A percentile compares a stretch with the other conserved stretches of the same genome.
phyloP scores from a whole-genome alignment of 2,888 invertebrate species.

The Cremastinae sp. region DNA sequence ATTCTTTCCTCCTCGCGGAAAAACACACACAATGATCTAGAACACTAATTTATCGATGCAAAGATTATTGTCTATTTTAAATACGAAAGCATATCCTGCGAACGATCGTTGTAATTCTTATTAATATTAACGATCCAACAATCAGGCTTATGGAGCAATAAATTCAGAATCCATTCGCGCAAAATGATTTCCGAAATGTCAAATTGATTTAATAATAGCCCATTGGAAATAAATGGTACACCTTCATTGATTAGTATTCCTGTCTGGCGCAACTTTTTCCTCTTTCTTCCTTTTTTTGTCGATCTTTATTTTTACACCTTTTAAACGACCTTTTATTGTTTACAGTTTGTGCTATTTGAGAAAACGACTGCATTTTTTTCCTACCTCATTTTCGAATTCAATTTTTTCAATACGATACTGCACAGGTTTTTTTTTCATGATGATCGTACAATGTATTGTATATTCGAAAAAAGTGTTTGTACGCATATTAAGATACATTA shows the following conservation, averaged over 20 bases:
- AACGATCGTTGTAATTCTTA: constrained; percentile 1
- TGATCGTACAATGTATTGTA: no score
- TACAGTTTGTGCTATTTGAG: constrained; percentile 13
- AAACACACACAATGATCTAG: not conserved
- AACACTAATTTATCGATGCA: not conserved
- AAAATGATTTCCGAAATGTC: constrained; percentile 5
- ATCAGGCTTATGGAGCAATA: constrained; percentile 28
- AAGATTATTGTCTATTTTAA: constrained; percentile 12
- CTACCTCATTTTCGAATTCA: no score
- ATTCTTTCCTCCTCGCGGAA: not conserved
- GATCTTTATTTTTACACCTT: not conserved
- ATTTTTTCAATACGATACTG: no score
- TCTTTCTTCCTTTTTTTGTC: constrained; percentile 4
- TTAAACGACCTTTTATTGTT: not conserved
- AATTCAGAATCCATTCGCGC: constrained; percentile 22
- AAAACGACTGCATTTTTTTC: not conserved
- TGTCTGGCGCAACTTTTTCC: no score
- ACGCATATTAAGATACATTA: no score
- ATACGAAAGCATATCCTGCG: not conserved
- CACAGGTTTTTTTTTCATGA: not conserved
- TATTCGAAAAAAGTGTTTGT: no score
- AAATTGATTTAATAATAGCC: no score
- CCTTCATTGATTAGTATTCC: no score
- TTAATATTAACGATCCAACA: constrained; percentile 32
- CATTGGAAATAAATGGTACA: no score